Evolutionary conservation across 2,888 invertebrate genomes (phyloP), one percentile per base, ranked within the genome.

Genomic region (Megaustenia siamemsis): DNA sequence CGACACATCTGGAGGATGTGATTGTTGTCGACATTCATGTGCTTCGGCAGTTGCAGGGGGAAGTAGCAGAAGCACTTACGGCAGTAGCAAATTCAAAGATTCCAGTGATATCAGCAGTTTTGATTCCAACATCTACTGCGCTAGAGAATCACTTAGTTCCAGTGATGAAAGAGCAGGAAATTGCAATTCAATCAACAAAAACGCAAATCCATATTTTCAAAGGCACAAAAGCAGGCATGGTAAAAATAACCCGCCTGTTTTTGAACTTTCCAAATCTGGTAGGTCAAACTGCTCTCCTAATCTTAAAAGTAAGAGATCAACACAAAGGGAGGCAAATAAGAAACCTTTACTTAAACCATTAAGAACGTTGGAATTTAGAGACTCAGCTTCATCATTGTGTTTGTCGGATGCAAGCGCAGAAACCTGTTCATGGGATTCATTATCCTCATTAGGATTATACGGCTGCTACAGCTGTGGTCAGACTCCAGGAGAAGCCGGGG

Each of bases 21-120:
- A 87, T 63, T 86, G 87, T 66, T 89, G 88, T 80, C 49, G 49
- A 24, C 32, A 49, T 10, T 69, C 77, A 15, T 76, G 28, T n/a
- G 69, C 40, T n/a, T 83, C 40, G 1, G 68, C 77, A 0, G 73
- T 35, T n/a, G 76, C 32, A 49, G 73, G 82, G 71, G 88, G 87
- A 81, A 92, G 92, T 84, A 91, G 90, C 82, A 87, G 89, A 56
- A 90, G 90, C 73, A 91, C 90, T 5, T 90, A 88, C 73, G 92
- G 92, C 40, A 91, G 91, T 78, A 89, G 89, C 63, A 90, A 90
- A n/a, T 82, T 86, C 35, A 88, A 87, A 40, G 89, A 90, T 43
- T 87, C 88, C 5, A 90, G 90, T 83, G 92, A 92, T 85, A 87
- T 89, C 24, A 90, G 90, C 86, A 91, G 92, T 85, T 91, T 86